These are phyloP conservation scores for Melanargia galathea DNA, from an alignment of 2,888 invertebrate species.

Conservation along the genomic window DNA sequence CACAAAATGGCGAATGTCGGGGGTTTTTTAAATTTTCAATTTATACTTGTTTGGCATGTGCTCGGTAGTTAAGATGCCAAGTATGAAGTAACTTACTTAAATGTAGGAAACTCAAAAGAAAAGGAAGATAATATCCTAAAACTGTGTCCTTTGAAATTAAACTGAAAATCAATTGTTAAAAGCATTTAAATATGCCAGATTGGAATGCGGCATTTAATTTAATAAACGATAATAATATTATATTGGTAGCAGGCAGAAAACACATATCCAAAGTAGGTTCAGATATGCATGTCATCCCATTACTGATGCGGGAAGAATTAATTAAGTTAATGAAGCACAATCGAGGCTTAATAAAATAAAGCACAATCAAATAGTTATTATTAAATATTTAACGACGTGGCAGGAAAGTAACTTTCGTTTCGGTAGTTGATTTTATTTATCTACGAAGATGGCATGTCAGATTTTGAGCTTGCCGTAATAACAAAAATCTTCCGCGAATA, in stretches of 20 bases:
- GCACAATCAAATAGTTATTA: no score
- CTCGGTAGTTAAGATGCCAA: no score
- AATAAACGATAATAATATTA: neutral
- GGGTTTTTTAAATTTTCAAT: no score
- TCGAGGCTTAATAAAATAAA: neutral
- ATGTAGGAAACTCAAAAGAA: no score
- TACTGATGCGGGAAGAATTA: conserved; percentile 1
- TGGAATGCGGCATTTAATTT: neutral
- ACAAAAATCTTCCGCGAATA: neutral
- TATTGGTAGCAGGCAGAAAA: neutral
- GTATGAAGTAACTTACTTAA: no score
- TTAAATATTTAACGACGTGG: conserved; percentile 1
- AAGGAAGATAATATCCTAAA: no score
- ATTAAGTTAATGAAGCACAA: conserved; percentile 15
- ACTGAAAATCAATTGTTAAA: neutral
- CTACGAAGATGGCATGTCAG: no score
- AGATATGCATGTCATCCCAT: conserved; percentile 13
- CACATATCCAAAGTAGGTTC: neutral
- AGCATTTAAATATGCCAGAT: neutral
- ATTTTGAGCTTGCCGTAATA: no score
- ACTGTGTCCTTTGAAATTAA: neutral
- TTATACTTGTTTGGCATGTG: no score
- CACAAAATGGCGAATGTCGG: no score
- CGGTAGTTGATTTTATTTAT: no score
- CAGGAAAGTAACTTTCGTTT: neutral